Evolutionary conservation across 2,888 invertebrate species (phyloP).

Genomic region (Cephus sareptanus): DNA sequence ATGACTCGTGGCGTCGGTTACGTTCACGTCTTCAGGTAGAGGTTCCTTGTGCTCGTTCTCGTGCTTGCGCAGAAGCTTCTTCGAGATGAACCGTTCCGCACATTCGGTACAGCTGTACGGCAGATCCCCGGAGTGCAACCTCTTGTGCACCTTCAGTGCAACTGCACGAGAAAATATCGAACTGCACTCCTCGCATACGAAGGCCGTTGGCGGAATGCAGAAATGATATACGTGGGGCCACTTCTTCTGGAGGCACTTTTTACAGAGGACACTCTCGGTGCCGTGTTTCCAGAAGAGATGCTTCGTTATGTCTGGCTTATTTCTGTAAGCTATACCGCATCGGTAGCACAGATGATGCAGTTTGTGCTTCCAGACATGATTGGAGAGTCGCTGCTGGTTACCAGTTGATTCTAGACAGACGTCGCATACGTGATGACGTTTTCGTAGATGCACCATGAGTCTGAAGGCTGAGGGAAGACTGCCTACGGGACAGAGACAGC

Average conservation of each 20-base stretch:
- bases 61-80: conserved; percentile 81
- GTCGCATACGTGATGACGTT: conserved; percentile 87
- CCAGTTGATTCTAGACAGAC: conserved; percentile 86
- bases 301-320: conserved; percentile 88
- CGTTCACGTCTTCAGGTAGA: conserved; percentile 32
- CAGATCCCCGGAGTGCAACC: conserved; percentile 78
- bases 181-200: conserved; percentile 85
- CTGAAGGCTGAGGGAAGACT: conserved; percentile 88
- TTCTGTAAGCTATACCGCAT: conserved; percentile 88
- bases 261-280: conserved; percentile 87
- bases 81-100: conserved; percentile 82
- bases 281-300: conserved; percentile 95
- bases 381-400: conserved; percentile 83
- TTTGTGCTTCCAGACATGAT: conserved; percentile 93
- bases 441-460: conserved; percentile 87
- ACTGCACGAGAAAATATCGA: conserved; percentile 81
- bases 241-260: conserved; percentile 87
- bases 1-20: conserved; percentile 30
- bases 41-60: conserved; percentile 72
- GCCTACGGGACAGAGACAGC: conserved; percentile 83
- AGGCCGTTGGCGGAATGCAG: conserved; percentile 82
- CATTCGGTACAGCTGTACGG: conserved; percentile 83
- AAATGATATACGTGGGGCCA: conserved; percentile 95
- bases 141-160: conserved; percentile 84
- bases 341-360: conserved; percentile 87